Percentiles rank a stretch among this genome's conserved stretches.
phyloP scores from a whole-genome alignment of 2,888 invertebrate species.

The Diogma glabrata region DNA sequence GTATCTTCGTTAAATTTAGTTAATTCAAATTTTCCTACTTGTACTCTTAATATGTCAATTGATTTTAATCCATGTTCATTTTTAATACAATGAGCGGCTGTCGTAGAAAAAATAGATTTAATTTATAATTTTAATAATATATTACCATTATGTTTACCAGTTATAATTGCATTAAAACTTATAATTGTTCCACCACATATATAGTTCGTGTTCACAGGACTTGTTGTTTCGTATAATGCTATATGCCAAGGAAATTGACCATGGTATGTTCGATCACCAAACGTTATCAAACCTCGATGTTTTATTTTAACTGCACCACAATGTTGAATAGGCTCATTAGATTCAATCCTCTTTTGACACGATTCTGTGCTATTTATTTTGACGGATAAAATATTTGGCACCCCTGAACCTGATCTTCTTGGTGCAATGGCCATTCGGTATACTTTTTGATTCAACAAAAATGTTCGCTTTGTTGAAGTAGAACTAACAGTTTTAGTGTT shows the following conservation, averaged over 20 bases:
- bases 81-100: conserved; percentile 27
- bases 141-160: conserved; percentile 19
- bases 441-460: not conserved
- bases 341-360: not conserved
- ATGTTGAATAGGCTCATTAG: not conserved
- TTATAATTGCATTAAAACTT: conserved; percentile 28
- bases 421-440: not conserved
- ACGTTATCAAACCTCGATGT: conserved; percentile 26
- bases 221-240: conserved; percentile 23
- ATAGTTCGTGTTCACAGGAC: not conserved
- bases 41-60: conserved; percentile 27
- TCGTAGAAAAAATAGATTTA: too few relatives aligned
- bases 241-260: conserved; percentile 39
- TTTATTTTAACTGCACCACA: not conserved
- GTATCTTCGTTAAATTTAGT: conserved; percentile 27
- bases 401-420: not conserved
- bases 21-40: conserved; percentile 34
- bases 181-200: conserved; percentile 36
- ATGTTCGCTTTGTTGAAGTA: not conserved
- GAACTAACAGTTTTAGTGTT: not conserved
- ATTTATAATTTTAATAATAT: too few relatives aligned
- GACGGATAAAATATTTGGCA: not conserved
- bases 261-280: conserved; percentile 29
- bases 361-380: not conserved
- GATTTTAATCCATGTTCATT: conserved; percentile 23